phyloP scores from a whole-genome alignment of 2,797 vertebrate species.

The Amphiprion clarkii region DNA sequence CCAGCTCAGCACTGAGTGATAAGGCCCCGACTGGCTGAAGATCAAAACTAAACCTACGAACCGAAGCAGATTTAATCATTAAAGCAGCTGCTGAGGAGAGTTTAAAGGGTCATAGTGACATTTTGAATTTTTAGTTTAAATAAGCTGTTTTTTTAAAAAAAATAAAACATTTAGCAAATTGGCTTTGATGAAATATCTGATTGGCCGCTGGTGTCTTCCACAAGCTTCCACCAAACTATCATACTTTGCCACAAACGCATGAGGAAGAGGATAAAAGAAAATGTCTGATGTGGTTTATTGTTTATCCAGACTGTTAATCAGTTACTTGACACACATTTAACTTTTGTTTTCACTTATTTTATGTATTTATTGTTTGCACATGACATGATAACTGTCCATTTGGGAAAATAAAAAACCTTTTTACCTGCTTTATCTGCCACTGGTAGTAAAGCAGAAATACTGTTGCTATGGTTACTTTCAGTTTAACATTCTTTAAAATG shows the following conservation, averaged over 20 bases:
- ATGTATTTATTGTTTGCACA: no score
- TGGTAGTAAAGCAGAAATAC: not conserved
- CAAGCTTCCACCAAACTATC: no score
- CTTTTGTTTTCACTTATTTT: not conserved
- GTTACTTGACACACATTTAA: no score
- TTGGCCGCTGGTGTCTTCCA: not conserved
- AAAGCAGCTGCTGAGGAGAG: not conserved
- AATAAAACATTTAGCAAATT: no score
- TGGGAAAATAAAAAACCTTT: no score
- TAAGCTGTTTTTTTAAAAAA: no score
- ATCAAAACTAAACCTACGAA: slow-evolving; percentile 19
- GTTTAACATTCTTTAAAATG: not conserved
- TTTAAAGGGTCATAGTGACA: no score
- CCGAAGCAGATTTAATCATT: not conserved
- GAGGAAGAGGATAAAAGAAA: not conserved
- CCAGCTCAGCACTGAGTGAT: slow-evolving; percentile 45
- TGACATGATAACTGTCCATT: no score
- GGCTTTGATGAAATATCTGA: not conserved
- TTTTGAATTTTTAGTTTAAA: no score
- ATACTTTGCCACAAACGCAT: no score
- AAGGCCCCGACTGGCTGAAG: not conserved
- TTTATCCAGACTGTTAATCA: no score
- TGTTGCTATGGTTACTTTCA: not conserved
- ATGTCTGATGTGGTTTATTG: not conserved
- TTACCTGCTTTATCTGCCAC: no score